Evolutionary conservation across 1,140 invertebrate species (phyloP), one percentile per base, ranked within the genome.

Genomic region (Drosophila simulans): DNA sequence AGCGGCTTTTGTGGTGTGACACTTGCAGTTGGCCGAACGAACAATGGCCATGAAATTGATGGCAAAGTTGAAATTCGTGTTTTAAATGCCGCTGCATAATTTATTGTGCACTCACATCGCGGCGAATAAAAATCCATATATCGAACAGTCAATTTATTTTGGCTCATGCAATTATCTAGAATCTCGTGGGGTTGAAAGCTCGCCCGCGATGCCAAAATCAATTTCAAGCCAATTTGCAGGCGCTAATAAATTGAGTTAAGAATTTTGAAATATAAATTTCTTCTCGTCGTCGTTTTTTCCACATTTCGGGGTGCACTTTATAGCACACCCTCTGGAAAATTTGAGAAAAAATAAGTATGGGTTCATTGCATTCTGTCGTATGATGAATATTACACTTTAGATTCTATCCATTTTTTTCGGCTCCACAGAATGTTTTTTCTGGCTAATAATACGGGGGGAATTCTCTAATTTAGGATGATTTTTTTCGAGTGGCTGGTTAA

Each of bases 231-330:
- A 88, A 88, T 88, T 88, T 88, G 56, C 72, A 27, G 45, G 56
- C 59, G 84, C 76, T 88, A 89, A 88, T 88, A 89, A 88, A 88
- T 88, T 80, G 72, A 82, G 82, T 89, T 88, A 88, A 88, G 79
- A 77, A 88, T 82, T 88, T 77, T 46, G 10, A 63, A 76, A 83
- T 80, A 72, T 65, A 60, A 73, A 79, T 86, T 85, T 56, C 64
- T 51, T 42, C 64, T 49, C 27, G 55, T 22, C 20, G 20, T 22
- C 2, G 20, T 22, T 2, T 22, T 22, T 22, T 3, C 35, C 51
- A 51, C 42, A 46, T 15, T 48, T 49, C 3, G 22, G 22, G 35
- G 12, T 39, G 34, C 7, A 60, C 2, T 37, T 35, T 4, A 2
- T 1, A 8, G 2, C 34, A 35, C 25, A 3, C 48, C 1, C 40